Evolutionary conservation across 2,113 vertebrate species (phyloP), one percentile per base, ranked within the genome.

Genomic region (Serilophus lunatus): DNA sequence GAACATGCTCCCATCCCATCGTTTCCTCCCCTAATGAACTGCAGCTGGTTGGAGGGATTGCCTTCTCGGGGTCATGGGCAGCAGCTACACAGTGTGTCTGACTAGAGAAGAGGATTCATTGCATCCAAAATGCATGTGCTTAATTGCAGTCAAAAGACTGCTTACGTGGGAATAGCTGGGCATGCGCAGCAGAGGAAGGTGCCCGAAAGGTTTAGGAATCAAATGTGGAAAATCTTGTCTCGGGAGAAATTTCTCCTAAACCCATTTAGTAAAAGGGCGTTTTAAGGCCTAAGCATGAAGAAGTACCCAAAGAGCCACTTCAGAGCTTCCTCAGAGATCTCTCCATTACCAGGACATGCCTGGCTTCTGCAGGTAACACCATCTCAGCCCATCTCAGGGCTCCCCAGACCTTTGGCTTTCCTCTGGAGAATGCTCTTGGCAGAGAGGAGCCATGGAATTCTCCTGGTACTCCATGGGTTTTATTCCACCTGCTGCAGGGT

Each of bases 301-400:
- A 44, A 54, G 5, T 3, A 3, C 12, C 25, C 18, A 4, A 33
- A 47, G 49, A 54, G 12, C 12, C 45, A 20, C 45, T 3, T 25
- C 31, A 35, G 60, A 38, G 44, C 26, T 79, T 38, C 33, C 69
- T 63, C 42, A 23, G 61, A 57, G 40, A 12, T 31, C 2, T 0
- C 18, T 35, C 13, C 12, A 28, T 29, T 13, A 9, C 13, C 28
- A 45, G 63, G 33, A 51, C 0, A 0, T 4, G 6, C 51, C 53
- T 45, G 53, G 7, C 10, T 42, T 14, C 71, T 0, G 0, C 18
- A 33, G n/a, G 13, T 12, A 8, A 18, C 3, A 1, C 20, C 18
- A 1, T 2, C 51, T 19, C 65, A 50, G 70, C 29, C 51, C 36
- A 7, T 4, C 38, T 40, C 47, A 0, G 0, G 15, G 10, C 47